Evolutionary conservation across 2,113 vertebrate genomes (phyloP).

Genomic region (Odobenus rosmarus): DNA sequence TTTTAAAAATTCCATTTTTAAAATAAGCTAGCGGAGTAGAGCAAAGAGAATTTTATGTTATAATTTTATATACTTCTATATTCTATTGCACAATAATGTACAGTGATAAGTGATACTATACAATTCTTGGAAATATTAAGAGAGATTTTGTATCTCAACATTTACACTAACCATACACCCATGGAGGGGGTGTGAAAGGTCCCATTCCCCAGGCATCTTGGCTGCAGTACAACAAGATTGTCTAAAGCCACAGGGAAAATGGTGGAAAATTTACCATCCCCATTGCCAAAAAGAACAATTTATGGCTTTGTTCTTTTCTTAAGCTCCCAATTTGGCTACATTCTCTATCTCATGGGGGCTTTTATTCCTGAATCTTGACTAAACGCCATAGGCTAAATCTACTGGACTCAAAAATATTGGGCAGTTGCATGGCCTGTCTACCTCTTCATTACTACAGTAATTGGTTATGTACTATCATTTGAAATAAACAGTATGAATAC

Average conservation of each 20-base stretch:
- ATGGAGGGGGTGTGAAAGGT: background rate
- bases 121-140: background rate
- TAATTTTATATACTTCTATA: background rate
- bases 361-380: background rate
- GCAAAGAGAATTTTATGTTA: background rate
- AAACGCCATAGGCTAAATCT: background rate
- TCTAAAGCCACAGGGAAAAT: background rate
- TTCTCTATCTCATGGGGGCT: background rate
- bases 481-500: background rate
- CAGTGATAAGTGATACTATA: background rate
- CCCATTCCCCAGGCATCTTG: background rate
- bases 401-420: background rate
- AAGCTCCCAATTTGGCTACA: background rate
- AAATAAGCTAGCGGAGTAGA: background rate
- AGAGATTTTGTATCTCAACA: background rate
- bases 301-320: background rate
- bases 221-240: background rate
- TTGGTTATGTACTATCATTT: background rate
- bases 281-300: background rate
- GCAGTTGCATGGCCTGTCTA: background rate
- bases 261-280: background rate
- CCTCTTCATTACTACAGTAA: background rate
- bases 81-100: background rate
- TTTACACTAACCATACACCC: background rate
- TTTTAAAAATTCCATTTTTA: constrained; percentile 5